These are phyloP conservation scores for Pteronura brasiliensis DNA, from an alignment of 2,113 vertebrate genomes.

Conservation along the genomic window DNA sequence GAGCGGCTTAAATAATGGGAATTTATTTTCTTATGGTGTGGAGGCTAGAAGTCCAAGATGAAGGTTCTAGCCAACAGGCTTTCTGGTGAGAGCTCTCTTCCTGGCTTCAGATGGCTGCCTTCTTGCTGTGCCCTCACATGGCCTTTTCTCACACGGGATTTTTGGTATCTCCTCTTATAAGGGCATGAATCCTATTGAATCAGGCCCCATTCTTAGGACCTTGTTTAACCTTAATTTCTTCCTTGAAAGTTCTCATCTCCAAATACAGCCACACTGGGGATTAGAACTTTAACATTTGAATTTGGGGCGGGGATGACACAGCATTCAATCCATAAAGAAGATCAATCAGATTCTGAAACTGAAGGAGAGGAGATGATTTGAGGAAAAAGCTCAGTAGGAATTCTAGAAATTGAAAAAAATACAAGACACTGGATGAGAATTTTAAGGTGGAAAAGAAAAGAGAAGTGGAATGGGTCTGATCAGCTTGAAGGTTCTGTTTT, in stretches of 20 bases:
- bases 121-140: not conserved
- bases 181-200: not conserved
- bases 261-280: not conserved
- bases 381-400: not conserved
- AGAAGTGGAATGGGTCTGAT: not conserved
- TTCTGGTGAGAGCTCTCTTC: not conserved
- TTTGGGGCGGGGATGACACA: not conserved
- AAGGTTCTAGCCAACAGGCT: not conserved
- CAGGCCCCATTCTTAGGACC: not conserved
- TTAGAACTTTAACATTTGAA: not conserved
- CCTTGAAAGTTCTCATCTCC: not conserved
- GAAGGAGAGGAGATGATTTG: not conserved
- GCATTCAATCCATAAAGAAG: not conserved
- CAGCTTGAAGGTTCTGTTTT: not conserved
- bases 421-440: not conserved
- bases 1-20: not conserved
- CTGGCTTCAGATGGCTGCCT: not conserved
- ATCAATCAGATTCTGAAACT: not conserved
- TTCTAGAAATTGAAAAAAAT: not conserved
- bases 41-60: not conserved
- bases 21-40: not conserved
- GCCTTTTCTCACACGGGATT: not conserved
- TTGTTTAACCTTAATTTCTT: not conserved
- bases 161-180: not conserved
- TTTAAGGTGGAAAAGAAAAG: not conserved